A percentile compares a stretch with the other conserved stretches of the same genome.
These are phyloP conservation scores for Dendrolimus punctatus DNA, from an alignment of 1,140 invertebrate genomes.

Conservation along the genomic window DNA sequence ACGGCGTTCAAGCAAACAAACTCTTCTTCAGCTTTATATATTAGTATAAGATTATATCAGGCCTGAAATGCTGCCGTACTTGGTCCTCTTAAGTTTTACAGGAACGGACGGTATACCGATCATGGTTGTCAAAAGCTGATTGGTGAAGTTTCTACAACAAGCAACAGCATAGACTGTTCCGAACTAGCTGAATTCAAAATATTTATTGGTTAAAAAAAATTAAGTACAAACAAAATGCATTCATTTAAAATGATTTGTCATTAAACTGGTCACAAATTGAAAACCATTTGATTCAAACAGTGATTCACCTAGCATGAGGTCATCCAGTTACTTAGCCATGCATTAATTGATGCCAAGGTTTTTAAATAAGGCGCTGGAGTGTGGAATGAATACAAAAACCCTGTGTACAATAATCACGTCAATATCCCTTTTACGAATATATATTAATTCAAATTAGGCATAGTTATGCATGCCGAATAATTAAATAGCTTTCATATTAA, in stretches of 20 bases:
- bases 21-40: no score
- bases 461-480: no score
- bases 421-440: neutral
- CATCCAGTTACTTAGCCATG: constrained; percentile 21
- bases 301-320: constrained; percentile 34
- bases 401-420: neutral
- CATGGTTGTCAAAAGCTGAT: no score
- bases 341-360: constrained; percentile 39
- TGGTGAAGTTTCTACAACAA: neutral
- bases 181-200: neutral
- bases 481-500: no score
- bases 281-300: constrained; percentile 4
- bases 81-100: no score
- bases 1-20: no score
- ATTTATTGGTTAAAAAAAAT: neutral
- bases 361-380: constrained; percentile 6
- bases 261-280: constrained; percentile 11
- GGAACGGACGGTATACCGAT: no score
- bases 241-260: constrained; percentile 2
- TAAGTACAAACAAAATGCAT: no score
- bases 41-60: no score
- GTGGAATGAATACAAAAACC: neutral
- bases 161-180: no score
- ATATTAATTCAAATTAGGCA: no score
- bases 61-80: no score